Percentiles rank a stretch among this genome's conserved stretches.
These are phyloP conservation scores for Oryzaephilus surinamensis DNA, from an alignment of 1,140 invertebrate genomes.

Conservation along the genomic window DNA sequence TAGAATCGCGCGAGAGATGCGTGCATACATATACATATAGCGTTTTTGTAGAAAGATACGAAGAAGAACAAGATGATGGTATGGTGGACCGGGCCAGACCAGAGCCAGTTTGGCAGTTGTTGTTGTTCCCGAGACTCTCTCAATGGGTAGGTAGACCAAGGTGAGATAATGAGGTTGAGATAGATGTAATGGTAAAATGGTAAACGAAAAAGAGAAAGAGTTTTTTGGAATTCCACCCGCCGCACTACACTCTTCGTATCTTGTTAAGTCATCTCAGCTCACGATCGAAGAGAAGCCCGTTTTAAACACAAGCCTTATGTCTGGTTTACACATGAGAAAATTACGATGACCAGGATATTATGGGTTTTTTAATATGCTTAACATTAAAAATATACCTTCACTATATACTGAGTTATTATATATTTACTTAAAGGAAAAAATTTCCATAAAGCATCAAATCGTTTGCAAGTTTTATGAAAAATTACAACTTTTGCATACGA, in stretches of 20 bases:
- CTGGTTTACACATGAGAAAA: slow-evolving; percentile 15
- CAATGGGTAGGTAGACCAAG: slow-evolving; percentile 28
- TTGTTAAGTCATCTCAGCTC: slow-evolving; percentile 35
- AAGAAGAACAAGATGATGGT: not conserved
- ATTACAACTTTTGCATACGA: too few species aligned
- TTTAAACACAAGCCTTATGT: slow-evolving; percentile 20
- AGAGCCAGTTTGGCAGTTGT: slow-evolving; percentile 26
- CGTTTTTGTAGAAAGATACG: not conserved
- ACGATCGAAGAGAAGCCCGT: slow-evolving; percentile 23
- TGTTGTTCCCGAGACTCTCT: slow-evolving; percentile 16
- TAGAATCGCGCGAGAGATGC: slow-evolving; percentile 16
- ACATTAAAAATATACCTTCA: too few species aligned
- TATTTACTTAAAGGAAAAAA: too few species aligned
- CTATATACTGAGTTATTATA: too few species aligned
- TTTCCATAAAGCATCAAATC: too few species aligned
- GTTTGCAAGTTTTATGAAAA: too few species aligned
- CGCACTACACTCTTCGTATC: slow-evolving; percentile 35
- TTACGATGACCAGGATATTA: slow-evolving; percentile 9
- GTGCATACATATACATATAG: not conserved
- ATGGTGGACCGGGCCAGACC: slow-evolving; percentile 12
- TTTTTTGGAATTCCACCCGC: slow-evolving; percentile 33
- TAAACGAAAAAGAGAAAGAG: slow-evolving; percentile 20
- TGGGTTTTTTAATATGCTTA: too few species aligned
- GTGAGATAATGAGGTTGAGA: slow-evolving; percentile 35
- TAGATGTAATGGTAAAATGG: slow-evolving; percentile 11